These are phyloP conservation scores for Tetramorium alpestre DNA, from an alignment of 1,140 invertebrate genomes.

Conservation along the genomic window DNA sequence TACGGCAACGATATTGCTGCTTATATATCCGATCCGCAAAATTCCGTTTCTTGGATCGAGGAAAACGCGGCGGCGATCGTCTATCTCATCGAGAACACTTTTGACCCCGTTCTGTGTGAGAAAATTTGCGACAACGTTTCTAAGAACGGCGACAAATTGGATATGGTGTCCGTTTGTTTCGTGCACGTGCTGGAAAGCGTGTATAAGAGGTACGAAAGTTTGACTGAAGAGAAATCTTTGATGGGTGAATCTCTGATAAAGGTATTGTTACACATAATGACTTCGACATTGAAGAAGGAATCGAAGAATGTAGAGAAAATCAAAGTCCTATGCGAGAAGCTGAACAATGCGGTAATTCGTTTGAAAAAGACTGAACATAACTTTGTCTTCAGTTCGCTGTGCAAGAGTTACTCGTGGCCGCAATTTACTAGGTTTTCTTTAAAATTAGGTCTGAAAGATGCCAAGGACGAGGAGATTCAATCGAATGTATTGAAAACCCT, in stretches of 20 bases:
- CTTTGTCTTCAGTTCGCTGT: slow-evolving; percentile 84
- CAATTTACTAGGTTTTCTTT: slow-evolving; percentile 89
- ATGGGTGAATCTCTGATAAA: slow-evolving; percentile 85
- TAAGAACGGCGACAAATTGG: slow-evolving; percentile 80
- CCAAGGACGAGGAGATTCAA: slow-evolving; percentile 80
- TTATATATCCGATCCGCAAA: slow-evolving; percentile 74
- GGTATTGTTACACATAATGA: slow-evolving; percentile 86
- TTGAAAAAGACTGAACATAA: slow-evolving; percentile 78
- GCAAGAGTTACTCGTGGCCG: slow-evolving; percentile 87
- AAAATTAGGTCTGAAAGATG: slow-evolving; percentile 88
- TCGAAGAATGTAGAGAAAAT: slow-evolving; percentile 83
- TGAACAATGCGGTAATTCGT: slow-evolving; percentile 72
- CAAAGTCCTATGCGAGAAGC: slow-evolving; percentile 80
- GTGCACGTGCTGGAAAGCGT: slow-evolving; percentile 81
- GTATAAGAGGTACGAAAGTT: slow-evolving; percentile 78
- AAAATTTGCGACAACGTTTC: slow-evolving; percentile 76
- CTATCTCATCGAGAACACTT: slow-evolving; percentile 78
- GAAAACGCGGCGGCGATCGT: slow-evolving; percentile 73
- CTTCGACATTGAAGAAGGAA: slow-evolving; percentile 86
- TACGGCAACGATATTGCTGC: slow-evolving; percentile 75
- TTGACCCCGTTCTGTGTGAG: slow-evolving; percentile 75
- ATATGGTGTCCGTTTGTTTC: slow-evolving; percentile 74
- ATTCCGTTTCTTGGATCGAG: slow-evolving; percentile 76
- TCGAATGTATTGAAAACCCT: slow-evolving; percentile 86
- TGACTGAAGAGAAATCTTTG: slow-evolving; percentile 81